phyloP scores from a whole-genome alignment of 1,140 invertebrate genomes.

The Thaumatotibia leucotreta region DNA sequence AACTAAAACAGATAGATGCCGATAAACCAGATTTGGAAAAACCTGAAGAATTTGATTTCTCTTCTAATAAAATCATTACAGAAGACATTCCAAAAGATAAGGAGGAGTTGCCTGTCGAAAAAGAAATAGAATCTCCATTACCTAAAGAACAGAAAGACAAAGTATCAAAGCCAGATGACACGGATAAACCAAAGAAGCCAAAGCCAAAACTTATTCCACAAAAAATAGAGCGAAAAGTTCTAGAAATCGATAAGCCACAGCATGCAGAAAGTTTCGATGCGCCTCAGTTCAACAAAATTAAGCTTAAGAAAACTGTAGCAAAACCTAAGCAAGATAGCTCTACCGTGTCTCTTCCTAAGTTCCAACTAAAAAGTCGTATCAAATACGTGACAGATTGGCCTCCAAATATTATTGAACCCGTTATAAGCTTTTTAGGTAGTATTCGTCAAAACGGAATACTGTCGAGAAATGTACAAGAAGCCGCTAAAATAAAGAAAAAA shows the following conservation, averaged over 20 bases:
- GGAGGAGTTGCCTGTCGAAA: conserved; percentile 41
- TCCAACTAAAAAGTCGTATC: conserved; percentile 82
- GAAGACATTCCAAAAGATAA: not conserved
- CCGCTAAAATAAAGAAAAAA: conserved; percentile 79
- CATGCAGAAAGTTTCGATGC: conserved; percentile 62
- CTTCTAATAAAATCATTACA: not conserved
- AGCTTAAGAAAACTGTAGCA: conserved; percentile 79
- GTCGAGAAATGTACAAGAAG: conserved; percentile 83
- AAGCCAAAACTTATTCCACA: conserved; percentile 52
- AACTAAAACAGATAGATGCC: conserved; percentile 53
- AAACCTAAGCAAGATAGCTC: conserved; percentile 73
- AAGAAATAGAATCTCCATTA: conserved; percentile 24
- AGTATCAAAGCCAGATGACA: conserved; percentile 30
- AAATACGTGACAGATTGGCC: conserved; percentile 79
- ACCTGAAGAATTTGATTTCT: conserved; percentile 65
- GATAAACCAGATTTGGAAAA: conserved; percentile 71
- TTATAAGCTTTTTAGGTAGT: conserved; percentile 74
- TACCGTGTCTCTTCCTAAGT: conserved; percentile 78
- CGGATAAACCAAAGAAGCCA: conserved; percentile 31
- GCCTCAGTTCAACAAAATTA: conserved; percentile 79
- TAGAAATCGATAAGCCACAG: conserved; percentile 51
- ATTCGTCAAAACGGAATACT: conserved; percentile 80
- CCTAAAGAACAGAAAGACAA: conserved; percentile 1
- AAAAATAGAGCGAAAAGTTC: conserved; percentile 59
- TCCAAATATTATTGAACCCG: conserved; percentile 73